Percentiles rank a stretch among this genome's conserved stretches.
phyloP scores from a whole-genome alignment of 2,888 invertebrate species.

The Tinea trinotella region DNA sequence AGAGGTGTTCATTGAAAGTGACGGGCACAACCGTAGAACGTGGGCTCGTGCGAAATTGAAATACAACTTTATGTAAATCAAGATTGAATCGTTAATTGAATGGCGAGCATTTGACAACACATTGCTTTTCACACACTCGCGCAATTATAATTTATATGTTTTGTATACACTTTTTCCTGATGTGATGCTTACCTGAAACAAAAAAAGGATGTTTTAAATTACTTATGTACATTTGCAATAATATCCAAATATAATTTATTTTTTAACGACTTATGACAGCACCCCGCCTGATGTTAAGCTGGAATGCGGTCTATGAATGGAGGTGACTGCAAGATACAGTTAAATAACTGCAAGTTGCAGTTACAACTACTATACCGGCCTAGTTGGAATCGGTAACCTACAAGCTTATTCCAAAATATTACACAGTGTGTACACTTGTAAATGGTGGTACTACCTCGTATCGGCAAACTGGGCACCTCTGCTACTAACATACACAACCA shows the following conservation, averaged over 20 bases:
- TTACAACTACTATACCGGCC: no score
- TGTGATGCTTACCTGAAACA: constrained; percentile 58
- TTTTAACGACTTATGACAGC: no score
- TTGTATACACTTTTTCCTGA: neutral
- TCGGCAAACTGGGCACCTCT: no score
- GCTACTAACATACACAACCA: no score
- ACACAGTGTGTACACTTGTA: no score
- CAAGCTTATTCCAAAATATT: no score
- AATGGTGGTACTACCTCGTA: no score
- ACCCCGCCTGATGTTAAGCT: no score
- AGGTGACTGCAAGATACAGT: no score
- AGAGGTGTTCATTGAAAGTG: constrained; percentile 26
- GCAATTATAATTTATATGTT: constrained; percentile 41
- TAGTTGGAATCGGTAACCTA: no score
- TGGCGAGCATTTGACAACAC: constrained; percentile 46
- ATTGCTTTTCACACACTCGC: constrained; percentile 36
- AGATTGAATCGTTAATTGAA: constrained; percentile 51
- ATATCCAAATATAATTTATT: neutral
- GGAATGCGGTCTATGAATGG: no score
- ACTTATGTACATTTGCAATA: neutral
- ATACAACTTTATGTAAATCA: constrained; percentile 53
- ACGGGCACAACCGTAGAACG: constrained; percentile 25
- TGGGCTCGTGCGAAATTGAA: constrained; percentile 44
- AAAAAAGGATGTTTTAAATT: constrained; percentile 30
- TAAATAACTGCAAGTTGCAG: no score